Conservation (phyloP, 2,113 vertebrate genomes). For the Pseudorectes ferrugineus region DNA sequence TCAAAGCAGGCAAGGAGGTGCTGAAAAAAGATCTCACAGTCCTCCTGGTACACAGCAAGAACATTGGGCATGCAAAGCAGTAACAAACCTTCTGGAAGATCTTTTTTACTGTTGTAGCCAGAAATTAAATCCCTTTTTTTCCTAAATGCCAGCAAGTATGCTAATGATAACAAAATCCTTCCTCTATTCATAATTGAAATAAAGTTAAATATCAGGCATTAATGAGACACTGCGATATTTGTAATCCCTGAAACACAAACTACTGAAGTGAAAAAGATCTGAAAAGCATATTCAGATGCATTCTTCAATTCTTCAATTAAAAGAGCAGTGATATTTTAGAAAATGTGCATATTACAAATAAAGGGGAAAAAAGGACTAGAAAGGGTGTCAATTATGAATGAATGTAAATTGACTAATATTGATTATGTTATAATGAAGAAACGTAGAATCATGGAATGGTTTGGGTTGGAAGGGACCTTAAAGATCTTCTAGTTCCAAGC, state of each 20-base stretch:
- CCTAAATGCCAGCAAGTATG: background rate
- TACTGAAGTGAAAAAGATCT: background rate
- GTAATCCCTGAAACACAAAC: background rate
- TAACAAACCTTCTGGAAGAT: background rate
- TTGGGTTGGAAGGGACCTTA: background rate
- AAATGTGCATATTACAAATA: background rate
- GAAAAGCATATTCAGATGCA: background rate
- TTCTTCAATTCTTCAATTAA: background rate
- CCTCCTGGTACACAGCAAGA: background rate
- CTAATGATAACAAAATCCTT: background rate
- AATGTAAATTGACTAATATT: background rate
- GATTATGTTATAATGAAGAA: background rate
- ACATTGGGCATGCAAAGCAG: background rate
- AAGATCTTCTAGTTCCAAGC: background rate
- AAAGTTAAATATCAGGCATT: background rate
- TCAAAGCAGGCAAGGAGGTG: accelerated
- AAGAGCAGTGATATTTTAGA: background rate
- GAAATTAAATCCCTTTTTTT: background rate
- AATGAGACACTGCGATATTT: background rate
- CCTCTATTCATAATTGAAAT: background rate
- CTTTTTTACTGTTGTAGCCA: background rate
- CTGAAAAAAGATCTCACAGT: background rate
- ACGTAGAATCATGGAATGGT: background rate
- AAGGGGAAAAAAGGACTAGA: background rate
- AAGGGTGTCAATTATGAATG: background rate